Evolutionary conservation across 2,888 invertebrate species (phyloP), one percentile per base, ranked within the genome.

Genomic region (Latheticus oryzae): DNA sequence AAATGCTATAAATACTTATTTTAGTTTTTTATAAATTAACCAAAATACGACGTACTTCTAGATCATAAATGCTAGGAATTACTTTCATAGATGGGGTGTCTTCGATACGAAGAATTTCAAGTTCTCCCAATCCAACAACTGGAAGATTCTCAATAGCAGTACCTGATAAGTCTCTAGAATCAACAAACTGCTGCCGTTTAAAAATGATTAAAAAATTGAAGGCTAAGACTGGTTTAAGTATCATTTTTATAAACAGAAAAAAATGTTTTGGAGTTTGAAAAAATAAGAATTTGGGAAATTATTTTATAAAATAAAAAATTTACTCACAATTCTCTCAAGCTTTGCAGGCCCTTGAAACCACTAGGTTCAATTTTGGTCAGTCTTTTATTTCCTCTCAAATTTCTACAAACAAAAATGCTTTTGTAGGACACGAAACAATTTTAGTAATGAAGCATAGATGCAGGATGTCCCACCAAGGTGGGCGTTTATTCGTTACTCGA

Each of bases 21-120:
- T n/a, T n/a, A n/a, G n/a, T n/a, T n/a, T n/a, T n/a, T n/a, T n/a
- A n/a, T n/a, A n/a, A n/a, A n/a, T n/a, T n/a, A n/a, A n/a, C n/a
- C n/a, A n/a, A n/a, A n/a, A n/a, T n/a, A n/a, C 81, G 1, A 9
- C 78, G 79, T 75, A 88, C 90, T 81, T 85, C 83, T 73, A 93
- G 88, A 73, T 90, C 87, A 69, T 92, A 89, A 62, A 93, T 89
- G 42, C 92, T 91, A 5, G 93, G 93, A 70, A 94, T 90, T 42
- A 87, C 87, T 75, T 89, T 90, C 66, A 95, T 78, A 0, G 89
- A 84, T 2, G 87, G 87, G 0, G 91, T 90, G 63, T 87, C 85
- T 73, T 88, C 85, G 68, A 94, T 84, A 59, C 85, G 83, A 19
- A 95, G 81, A 23, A 83, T 82, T 76, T 91, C 88, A 61, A 94